Conservation (phyloP, 2,888 invertebrate genomes). For the Machimus rusticus region DNA sequence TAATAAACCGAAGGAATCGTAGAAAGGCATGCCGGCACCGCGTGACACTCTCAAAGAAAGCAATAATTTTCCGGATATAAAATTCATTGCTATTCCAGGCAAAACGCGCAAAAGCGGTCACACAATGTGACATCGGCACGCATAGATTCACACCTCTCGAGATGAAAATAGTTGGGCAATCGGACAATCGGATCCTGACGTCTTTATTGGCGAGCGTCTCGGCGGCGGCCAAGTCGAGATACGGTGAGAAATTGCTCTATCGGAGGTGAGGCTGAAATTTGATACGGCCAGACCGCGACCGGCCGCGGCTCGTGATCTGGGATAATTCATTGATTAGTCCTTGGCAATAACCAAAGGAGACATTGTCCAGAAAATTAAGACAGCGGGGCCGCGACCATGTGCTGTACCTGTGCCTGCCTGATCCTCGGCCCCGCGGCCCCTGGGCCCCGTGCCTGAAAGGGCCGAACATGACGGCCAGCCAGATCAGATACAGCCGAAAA, state of each 20-base stretch:
- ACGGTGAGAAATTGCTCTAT: slow-evolving; percentile 1
- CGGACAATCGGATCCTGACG: slow-evolving; percentile 27
- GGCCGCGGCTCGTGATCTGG: background rate
- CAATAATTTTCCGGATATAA: slow-evolving; percentile 30
- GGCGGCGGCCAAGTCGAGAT: background rate
- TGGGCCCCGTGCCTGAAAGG: background rate
- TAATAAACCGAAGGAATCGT: background rate
- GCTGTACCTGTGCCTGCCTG: background rate
- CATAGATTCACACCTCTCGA: slow-evolving; percentile 20
- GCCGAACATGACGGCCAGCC: background rate
- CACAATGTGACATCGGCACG: slow-evolving; percentile 16
- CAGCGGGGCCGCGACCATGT: background rate
- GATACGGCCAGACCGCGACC: background rate
- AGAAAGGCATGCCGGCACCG: background rate
- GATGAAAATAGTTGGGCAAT: background rate
- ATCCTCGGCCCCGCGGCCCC: background rate
- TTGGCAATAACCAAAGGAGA: slow-evolving; percentile 20
- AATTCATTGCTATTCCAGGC: slow-evolving; percentile 30
- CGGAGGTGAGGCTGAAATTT: slow-evolving; percentile 17
- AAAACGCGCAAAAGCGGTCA: background rate
- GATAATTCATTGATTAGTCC: slow-evolving; percentile 39
- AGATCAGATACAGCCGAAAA: slow-evolving; percentile 46
- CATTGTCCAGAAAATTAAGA: slow-evolving; percentile 28
- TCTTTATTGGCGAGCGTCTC: background rate
- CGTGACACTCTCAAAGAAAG: background rate